phyloP scores from a whole-genome alignment of 2,888 invertebrate species.

The Drosophila macrospina region DNA sequence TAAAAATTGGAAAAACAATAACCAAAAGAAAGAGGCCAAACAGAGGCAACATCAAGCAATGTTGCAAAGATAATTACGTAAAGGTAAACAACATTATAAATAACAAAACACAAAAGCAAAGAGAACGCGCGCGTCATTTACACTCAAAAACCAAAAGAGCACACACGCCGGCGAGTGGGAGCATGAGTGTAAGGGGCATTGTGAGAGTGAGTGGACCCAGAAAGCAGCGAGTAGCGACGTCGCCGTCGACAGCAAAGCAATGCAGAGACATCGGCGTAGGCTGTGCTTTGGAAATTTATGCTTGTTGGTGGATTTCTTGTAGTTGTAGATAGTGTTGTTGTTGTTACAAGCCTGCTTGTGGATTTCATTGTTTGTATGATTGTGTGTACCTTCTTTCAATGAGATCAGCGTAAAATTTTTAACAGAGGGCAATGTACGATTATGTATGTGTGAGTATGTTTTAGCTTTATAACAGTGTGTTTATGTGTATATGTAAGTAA shows the following conservation, averaged over 20 bases:
- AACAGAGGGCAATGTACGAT: constrained; percentile 75
- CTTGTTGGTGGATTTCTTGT: constrained; percentile 49
- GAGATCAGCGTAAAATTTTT: constrained; percentile 74
- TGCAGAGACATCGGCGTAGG: constrained; percentile 47
- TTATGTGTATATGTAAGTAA: constrained; percentile 12
- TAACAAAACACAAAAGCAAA: constrained; percentile 57
- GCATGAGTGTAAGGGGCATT: constrained; percentile 14
- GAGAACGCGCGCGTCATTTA: constrained; percentile 24
- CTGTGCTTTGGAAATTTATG: constrained; percentile 61
- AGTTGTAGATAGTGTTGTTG: constrained; percentile 23
- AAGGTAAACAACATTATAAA: constrained; percentile 80
- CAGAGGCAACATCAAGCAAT: constrained; percentile 49
- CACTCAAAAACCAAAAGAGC: constrained; percentile 22
- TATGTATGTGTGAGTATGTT: constrained; percentile 44
- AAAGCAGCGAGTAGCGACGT: constrained; percentile 48
- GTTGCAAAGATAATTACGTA: constrained; percentile 79
- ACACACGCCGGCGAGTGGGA: constrained; percentile 45
- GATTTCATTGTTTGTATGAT: constrained; percentile 44
- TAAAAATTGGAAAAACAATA: constrained; percentile 26
- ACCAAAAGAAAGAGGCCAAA: constrained; percentile 27
- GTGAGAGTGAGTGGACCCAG: constrained; percentile 6
- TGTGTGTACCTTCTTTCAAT: constrained; percentile 66
- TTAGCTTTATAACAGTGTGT: not conserved
- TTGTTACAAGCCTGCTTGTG: constrained; percentile 60
- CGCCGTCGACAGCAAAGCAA: constrained; percentile 22